Evolutionary conservation across 2,113 vertebrate species (phyloP), one percentile per base, ranked within the genome.

Genomic region (Smithornis capensis): DNA sequence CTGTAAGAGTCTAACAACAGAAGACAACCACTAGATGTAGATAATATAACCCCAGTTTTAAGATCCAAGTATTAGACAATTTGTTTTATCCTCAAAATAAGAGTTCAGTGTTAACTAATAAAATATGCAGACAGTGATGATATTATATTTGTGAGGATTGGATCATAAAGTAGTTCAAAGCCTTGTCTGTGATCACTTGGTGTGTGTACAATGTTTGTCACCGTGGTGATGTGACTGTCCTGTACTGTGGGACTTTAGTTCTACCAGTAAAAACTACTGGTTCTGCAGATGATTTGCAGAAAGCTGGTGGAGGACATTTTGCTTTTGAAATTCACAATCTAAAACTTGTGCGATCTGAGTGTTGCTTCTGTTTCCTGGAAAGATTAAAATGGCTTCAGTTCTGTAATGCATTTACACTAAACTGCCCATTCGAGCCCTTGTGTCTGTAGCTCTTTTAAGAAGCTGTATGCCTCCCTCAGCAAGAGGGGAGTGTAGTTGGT

Each of bases 351-450:
- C 53, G 50, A 76, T 16, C 6, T 6, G 4, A 15, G 6, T 8
- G 19, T 22, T 35, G 7, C 12, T 70, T 91, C 40, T 82, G 9
- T 49, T 90, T 45, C 35, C 28, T 69, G 37, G 18, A 33, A n/a
- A 53, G n/a, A 42, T 42, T n/a, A 42, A 76, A 79, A 44, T 33
- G 40, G 12, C 52, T 88, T 88, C 7, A 31, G 1, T 52, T 71
- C 49, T 35, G 22, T 59, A 13, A 42, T 8, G 19, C 9, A 1
- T 60, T 84, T 16, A 17, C 42, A 9, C 10, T 11, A 3, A 55
- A 7, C 7, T 44, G 2, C 19, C 24, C 13, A 1, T 38, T 49
- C 1, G 3, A 93, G 63, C 40, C 21, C 1, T 42, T 64, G 1
- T 12, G 10, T 14, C 25, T 42, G 57, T 27, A 31, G 29, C 5